Evolutionary conservation across 2,888 invertebrate species (phyloP).

Genomic region (Trilocha varians): DNA sequence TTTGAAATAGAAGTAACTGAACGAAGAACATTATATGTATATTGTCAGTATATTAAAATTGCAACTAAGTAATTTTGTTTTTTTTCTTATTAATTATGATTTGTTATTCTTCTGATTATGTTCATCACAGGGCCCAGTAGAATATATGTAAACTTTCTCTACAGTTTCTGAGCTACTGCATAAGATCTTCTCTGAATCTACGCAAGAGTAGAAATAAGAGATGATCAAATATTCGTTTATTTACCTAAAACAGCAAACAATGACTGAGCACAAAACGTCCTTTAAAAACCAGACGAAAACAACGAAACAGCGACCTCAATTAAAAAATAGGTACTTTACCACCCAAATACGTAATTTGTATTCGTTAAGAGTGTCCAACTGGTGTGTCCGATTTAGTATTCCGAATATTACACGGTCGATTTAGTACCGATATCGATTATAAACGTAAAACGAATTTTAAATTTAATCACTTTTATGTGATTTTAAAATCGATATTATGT

Average conservation of each 20-base stretch:
- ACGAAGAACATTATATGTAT: too few relatives aligned
- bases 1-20: too few relatives aligned
- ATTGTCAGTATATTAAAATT: too few relatives aligned
- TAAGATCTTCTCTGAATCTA: too few relatives aligned
- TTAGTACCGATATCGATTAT: constrained; percentile 66
- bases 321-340: constrained; percentile 17
- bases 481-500: constrained; percentile 22
- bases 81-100: too few relatives aligned
- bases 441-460: constrained; percentile 38
- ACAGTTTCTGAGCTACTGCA: too few relatives aligned
- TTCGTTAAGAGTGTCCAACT: constrained; percentile 31
- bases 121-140: too few relatives aligned
- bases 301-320: constrained; percentile 17
- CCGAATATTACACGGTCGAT: constrained; percentile 42
- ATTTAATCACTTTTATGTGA: constrained; percentile 19
- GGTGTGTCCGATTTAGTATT: constrained; percentile 50
- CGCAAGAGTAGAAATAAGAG: too few relatives aligned
- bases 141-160: too few relatives aligned
- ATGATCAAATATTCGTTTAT: constrained; percentile 1
- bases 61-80: too few relatives aligned
- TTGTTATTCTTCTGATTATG: too few relatives aligned
- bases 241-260: too few relatives aligned
- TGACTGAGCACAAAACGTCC: background rate
- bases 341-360: constrained; percentile 41
- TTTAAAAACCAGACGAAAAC: background rate